phyloP scores from a whole-genome alignment of 2,888 invertebrate genomes.

The Orthosia gracilis region DNA sequence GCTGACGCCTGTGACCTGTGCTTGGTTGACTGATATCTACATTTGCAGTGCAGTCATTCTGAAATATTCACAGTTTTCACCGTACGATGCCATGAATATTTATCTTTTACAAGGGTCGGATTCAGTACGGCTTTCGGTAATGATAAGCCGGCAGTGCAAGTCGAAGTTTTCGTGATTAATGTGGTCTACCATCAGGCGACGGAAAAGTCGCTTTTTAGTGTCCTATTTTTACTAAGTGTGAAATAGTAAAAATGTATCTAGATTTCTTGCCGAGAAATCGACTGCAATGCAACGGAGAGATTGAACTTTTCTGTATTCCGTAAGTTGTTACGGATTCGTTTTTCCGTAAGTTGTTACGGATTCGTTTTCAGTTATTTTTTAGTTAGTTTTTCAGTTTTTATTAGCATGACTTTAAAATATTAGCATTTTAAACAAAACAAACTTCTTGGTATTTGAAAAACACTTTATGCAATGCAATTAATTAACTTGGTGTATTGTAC shows the following conservation, averaged over 20 bases:
- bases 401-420: not conserved
- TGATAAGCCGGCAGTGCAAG: conserved; percentile 37
- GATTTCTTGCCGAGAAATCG: conserved; percentile 23
- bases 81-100: conserved; percentile 27
- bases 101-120: conserved; percentile 25
- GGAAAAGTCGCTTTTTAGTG: conserved; percentile 29
- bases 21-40: conserved; percentile 31
- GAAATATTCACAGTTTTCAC: conserved; percentile 22
- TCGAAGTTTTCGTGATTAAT: conserved; percentile 56
- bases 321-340: not conserved
- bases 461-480: too few relatives aligned
- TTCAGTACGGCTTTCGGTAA: conserved; percentile 21
- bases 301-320: conserved; percentile 2
- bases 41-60: conserved; percentile 41
- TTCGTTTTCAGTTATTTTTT: not conserved
- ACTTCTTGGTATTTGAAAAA: not conserved
- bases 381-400: not conserved
- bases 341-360: not conserved
- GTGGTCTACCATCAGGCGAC: conserved; percentile 46
- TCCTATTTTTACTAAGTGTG: conserved; percentile 43
- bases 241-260: conserved; percentile 43
- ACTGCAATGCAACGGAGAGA: conserved; percentile 15
- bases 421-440: not conserved
- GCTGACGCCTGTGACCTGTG: conserved; percentile 27
- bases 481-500: too few relatives aligned